A percentile compares a stretch with the other conserved stretches of the same genome.
Conservation (phyloP, 2,888 invertebrate genomes). For the Quadroppia sp. region DNA sequence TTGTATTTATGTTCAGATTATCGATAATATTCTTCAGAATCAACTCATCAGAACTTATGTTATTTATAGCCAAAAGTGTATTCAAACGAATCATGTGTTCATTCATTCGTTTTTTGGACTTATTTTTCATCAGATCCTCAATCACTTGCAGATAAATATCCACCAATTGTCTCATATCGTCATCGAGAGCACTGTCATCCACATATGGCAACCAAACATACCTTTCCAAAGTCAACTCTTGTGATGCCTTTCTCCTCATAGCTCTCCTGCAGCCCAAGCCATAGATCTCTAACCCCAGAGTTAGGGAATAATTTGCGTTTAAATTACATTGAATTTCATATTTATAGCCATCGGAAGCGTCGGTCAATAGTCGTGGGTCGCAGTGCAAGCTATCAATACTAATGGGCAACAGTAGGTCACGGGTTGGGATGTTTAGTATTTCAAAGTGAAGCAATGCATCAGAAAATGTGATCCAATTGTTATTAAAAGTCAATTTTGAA, state of each 20-base stretch:
- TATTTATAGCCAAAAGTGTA: neutral
- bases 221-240: conserved; percentile 76
- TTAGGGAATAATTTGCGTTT: neutral
- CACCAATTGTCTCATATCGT: neutral
- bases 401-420: conserved; percentile 52
- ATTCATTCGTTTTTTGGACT: neutral
- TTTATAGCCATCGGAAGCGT: neutral
- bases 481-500: conserved; percentile 63
- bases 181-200: conserved; percentile 3
- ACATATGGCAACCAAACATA: conserved; percentile 74
- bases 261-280: conserved; percentile 55
- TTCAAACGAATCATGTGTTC: neutral
- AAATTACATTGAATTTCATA: neutral
- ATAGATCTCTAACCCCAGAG: neutral
- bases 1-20: neutral
- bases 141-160: neutral
- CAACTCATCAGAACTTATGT: neutral
- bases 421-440: conserved; percentile 39
- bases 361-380: conserved; percentile 31
- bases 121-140: neutral
- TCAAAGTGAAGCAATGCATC: conserved; percentile 86
- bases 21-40: neutral
- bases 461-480: conserved; percentile 89
- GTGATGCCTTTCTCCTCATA: conserved; percentile 69
- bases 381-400: conserved; percentile 49